phyloP scores from a whole-genome alignment of 2,113 vertebrate species.

The Bucco capensis region DNA sequence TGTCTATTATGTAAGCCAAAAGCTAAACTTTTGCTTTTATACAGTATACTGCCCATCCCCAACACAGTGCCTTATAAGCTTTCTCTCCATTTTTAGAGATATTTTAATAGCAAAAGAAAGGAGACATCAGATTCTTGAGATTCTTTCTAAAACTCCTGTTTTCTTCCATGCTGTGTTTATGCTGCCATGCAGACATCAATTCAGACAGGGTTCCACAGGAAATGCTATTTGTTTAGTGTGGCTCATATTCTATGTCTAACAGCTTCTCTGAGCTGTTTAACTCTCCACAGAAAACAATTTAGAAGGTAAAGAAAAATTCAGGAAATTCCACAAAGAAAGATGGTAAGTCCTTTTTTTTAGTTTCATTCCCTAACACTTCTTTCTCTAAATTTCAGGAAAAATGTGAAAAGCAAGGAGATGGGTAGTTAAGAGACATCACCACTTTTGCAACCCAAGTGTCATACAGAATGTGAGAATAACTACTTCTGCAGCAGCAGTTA shows the following conservation, averaged over 20 bases:
- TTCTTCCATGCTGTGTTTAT: neutral
- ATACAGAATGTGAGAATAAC: neutral
- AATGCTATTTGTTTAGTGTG: neutral
- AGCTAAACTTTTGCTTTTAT: conserved; percentile 6
- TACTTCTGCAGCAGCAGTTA: neutral
- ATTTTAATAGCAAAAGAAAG: neutral
- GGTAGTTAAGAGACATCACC: neutral
- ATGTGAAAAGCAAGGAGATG: neutral
- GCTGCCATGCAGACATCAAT: neutral
- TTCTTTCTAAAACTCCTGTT: neutral
- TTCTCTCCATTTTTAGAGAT: neutral
- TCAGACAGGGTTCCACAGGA: neutral
- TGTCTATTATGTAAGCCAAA: conserved; percentile 23
- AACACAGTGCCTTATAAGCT: neutral
- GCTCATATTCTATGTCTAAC: neutral
- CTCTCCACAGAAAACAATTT: neutral
- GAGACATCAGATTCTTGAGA: neutral
- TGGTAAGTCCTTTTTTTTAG: neutral
- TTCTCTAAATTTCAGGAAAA: neutral
- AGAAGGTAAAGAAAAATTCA: neutral
- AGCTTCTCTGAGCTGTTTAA: neutral
- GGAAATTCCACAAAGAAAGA: neutral
- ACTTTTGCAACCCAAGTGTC: neutral
- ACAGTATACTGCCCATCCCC: neutral
- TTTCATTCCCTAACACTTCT: neutral